Conservation (phyloP, 2,888 invertebrate species). For the Cheilosia urbana region DNA sequence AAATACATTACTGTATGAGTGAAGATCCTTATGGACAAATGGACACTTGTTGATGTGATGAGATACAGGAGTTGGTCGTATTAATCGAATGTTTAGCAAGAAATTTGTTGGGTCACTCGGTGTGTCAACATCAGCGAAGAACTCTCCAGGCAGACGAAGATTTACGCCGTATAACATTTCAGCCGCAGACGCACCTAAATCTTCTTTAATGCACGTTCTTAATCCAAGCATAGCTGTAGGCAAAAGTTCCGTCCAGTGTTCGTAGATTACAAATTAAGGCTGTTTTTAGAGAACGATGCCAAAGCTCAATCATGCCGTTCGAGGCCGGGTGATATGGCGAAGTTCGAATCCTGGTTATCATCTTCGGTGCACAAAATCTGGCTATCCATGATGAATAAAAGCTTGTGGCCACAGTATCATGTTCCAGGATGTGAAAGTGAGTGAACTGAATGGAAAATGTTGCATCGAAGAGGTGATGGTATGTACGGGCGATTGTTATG, state of each 20-base stretch:
- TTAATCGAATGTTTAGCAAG: constrained; percentile 40
- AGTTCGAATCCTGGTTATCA: constrained; percentile 29
- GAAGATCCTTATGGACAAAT: constrained; percentile 55
- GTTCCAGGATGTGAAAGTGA: constrained; percentile 47
- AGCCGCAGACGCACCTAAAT: constrained; percentile 78
- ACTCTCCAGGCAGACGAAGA: constrained; percentile 77
- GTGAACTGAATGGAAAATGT: constrained; percentile 36
- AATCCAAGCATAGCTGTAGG: constrained; percentile 80
- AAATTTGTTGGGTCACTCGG: constrained; percentile 34
- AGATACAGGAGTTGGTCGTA: constrained; percentile 51
- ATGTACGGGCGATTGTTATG: constrained; percentile 13
- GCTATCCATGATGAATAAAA: constrained; percentile 51
- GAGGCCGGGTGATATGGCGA: constrained; percentile 1
- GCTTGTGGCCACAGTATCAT: constrained; percentile 46
- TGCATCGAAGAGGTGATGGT: background rate
- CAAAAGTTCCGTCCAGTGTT: constrained; percentile 78
- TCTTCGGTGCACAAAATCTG: constrained; percentile 56
- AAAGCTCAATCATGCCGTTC: constrained; percentile 68
- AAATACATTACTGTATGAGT: constrained; percentile 61
- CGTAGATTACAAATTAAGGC: constrained; percentile 78
- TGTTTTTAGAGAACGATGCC: constrained; percentile 82
- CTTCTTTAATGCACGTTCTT: constrained; percentile 78
- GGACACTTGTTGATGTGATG: constrained; percentile 47
- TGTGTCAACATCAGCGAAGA: constrained; percentile 68
- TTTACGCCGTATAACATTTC: constrained; percentile 78